A percentile compares a stretch with the other conserved stretches of the same genome.
These are phyloP conservation scores for Drosophila atroscutellata DNA, from an alignment of 2,888 invertebrate genomes.

Conservation along the genomic window DNA sequence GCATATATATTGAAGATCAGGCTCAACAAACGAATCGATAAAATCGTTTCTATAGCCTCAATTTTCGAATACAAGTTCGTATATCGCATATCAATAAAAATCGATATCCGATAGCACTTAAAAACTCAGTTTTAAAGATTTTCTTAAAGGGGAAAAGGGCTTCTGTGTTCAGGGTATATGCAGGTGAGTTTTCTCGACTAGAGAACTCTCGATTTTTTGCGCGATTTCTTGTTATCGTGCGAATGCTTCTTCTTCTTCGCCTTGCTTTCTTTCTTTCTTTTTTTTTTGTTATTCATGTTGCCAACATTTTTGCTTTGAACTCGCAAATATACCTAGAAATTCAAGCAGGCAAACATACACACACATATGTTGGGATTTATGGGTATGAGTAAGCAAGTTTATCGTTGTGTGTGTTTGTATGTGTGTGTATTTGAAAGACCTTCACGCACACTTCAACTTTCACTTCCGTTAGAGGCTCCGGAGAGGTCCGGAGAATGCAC, in stretches of 20 bases:
- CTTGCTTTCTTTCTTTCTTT: background rate
- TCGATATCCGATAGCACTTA: background rate
- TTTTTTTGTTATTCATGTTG: conserved; percentile 42
- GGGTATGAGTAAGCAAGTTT: conserved; percentile 22
- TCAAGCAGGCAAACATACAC: conserved; percentile 13
- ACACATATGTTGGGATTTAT: conserved; percentile 11
- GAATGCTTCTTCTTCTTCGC: conserved; percentile 11
- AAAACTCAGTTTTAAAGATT: background rate
- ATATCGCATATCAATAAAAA: background rate
- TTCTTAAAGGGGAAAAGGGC: background rate
- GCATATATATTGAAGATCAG: background rate
- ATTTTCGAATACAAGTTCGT: background rate
- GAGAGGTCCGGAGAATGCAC: conserved; percentile 63
- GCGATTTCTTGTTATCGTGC: conserved; percentile 50
- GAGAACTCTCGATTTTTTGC: background rate
- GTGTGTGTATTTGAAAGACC: conserved; percentile 41
- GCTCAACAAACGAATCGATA: background rate
- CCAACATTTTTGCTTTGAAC: conserved; percentile 57
- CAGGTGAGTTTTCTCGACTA: background rate
- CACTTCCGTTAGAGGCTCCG: conserved; percentile 48
- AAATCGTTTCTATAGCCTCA: background rate
- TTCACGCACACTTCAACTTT: conserved; percentile 38
- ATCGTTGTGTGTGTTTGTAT: background rate
- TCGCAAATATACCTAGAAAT: conserved; percentile 52
- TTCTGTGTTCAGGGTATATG: conserved; percentile 16